Conservation (phyloP, 2,113 vertebrate genomes). For the Rhinoderma darwinii region DNA sequence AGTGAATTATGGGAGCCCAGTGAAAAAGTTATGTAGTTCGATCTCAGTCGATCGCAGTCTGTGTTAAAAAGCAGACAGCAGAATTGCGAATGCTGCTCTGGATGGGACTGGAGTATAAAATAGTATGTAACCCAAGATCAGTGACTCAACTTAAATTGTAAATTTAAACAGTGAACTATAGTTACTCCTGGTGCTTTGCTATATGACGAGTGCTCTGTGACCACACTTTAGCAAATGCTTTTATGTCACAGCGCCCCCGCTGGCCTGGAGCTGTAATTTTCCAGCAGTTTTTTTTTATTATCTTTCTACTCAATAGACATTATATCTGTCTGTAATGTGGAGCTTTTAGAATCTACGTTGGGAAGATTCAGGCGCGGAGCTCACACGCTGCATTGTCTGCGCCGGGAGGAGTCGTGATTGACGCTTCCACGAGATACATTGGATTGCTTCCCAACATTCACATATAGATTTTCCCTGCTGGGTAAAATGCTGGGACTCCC, state of each 20-base stretch:
- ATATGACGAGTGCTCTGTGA: too few relatives aligned
- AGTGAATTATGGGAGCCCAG: too few relatives aligned
- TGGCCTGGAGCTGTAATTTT: not conserved
- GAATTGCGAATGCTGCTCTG: too few relatives aligned
- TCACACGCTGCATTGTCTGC: not conserved
- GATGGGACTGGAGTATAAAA: too few relatives aligned
- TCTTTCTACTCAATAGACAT: not conserved
- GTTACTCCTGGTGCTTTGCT: too few relatives aligned
- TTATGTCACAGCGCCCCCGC: not conserved
- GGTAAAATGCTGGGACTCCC: constrained; percentile 21
- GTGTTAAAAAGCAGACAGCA: too few relatives aligned
- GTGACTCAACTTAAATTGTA: too few relatives aligned
- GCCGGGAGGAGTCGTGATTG: constrained; percentile 7
- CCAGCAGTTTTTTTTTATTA: not conserved
- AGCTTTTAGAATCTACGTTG: not conserved
- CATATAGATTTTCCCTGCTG: constrained; percentile 34
- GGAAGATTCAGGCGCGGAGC: not conserved
- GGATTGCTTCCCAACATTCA: constrained; percentile 20
- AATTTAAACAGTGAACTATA: too few relatives aligned
- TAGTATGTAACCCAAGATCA: too few relatives aligned
- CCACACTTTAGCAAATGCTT: too few relatives aligned
- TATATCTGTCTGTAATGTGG: not conserved
- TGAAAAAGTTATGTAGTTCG: too few relatives aligned
- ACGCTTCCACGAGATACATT: not conserved
- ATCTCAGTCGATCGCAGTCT: too few relatives aligned